Conservation (phyloP, 2,888 invertebrate genomes). For the Galeopsomyia nigrocyanea region DNA sequence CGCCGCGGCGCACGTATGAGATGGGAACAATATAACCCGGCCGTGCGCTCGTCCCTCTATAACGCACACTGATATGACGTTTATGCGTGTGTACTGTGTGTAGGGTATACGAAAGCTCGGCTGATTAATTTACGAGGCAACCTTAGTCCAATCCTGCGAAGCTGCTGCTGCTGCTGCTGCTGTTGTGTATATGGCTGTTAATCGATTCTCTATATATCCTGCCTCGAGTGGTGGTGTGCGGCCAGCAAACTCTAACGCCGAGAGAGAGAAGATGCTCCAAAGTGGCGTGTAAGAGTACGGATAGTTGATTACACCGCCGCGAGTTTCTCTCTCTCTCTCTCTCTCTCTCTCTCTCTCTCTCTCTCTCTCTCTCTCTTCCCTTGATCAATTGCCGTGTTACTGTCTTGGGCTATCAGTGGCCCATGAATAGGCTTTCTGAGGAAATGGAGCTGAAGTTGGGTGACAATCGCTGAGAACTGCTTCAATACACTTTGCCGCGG, state of each 20-base stretch:
- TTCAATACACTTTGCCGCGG: no score
- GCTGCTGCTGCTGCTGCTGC: no score
- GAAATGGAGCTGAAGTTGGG: no score
- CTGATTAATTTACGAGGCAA: no score
- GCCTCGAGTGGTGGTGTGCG: not conserved
- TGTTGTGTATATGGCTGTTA: constrained; percentile 21
- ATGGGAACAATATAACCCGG: not conserved
- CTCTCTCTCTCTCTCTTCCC: not conserved
- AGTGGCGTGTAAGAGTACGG: not conserved
- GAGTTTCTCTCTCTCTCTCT: not conserved
- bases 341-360: not conserved
- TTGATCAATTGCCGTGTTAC: not conserved
- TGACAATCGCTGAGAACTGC: not conserved
- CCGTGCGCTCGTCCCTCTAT: not conserved
- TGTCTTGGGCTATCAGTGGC: not conserved
- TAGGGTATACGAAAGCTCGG: no score
- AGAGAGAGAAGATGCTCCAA: not conserved
- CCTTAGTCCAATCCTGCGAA: no score
- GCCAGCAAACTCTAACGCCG: not conserved
- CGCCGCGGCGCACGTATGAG: not conserved
- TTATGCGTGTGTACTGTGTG: constrained; percentile 12
- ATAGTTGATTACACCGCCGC: not conserved
- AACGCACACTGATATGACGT: constrained; percentile 23
- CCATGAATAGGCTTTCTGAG: not conserved
- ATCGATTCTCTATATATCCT: constrained; percentile 18